Conservation (phyloP, 1,140 invertebrate species). For the Coenobita brevimanus region DNA sequence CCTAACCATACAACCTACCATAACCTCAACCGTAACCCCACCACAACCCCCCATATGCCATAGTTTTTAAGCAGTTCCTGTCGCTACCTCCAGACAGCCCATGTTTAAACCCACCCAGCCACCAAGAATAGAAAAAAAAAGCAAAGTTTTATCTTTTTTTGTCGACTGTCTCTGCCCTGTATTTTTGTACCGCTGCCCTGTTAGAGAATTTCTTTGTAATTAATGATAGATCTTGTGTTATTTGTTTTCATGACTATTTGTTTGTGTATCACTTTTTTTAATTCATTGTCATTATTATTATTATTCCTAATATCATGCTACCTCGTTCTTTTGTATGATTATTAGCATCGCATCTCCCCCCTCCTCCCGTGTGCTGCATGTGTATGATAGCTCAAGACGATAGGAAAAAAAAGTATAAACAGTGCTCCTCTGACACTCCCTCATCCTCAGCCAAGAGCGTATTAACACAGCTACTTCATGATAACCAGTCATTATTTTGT, state of each 20-base stretch:
- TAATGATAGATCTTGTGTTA: not conserved
- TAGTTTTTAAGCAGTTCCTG: conserved; percentile 58
- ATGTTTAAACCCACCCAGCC: conserved; percentile 46
- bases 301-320: conserved; percentile 65
- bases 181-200: conserved; percentile 31
- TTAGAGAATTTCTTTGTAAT: conserved; percentile 30
- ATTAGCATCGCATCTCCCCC: conserved; percentile 55
- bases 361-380: conserved; percentile 46
- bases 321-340: conserved; percentile 66
- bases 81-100: conserved; percentile 60
- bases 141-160: not conserved
- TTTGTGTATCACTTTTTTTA: conserved; percentile 35
- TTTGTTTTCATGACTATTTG: conserved; percentile 39
- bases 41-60: conserved; percentile 21
- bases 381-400: conserved; percentile 63
- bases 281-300: conserved; percentile 33
- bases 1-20: too few species aligned
- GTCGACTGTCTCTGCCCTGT: conserved; percentile 42
- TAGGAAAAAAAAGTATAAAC: conserved; percentile 35
- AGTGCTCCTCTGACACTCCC: conserved; percentile 51
- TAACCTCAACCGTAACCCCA: too few species aligned
- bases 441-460: conserved; percentile 60
- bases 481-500: conserved; percentile 66
- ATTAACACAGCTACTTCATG: conserved; percentile 66
- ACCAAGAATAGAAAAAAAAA: conserved; percentile 19